Percentiles rank a stretch among this genome's conserved stretches.
phyloP scores from a whole-genome alignment of 1,140 invertebrate genomes.

The Vanessa tameamea region DNA sequence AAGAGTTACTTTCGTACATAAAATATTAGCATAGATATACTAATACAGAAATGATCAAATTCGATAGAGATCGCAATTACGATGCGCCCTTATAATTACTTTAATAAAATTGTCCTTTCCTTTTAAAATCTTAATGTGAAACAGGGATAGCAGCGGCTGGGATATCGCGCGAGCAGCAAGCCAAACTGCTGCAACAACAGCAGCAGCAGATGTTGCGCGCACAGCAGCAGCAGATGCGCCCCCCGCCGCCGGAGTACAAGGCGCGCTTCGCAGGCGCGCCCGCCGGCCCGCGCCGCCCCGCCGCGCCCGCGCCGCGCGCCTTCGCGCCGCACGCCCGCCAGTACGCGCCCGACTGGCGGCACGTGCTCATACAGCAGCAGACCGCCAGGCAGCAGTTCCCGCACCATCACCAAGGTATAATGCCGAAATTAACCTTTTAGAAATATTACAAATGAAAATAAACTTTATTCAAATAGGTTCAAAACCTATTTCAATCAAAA shows the following conservation, averaged over 20 bases:
- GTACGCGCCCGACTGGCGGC: constrained; percentile 86
- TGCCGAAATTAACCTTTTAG: too few relatives aligned
- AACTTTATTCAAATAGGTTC: too few relatives aligned
- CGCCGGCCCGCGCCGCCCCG: constrained; percentile 68
- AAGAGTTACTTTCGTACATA: too few relatives aligned
- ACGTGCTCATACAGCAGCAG: constrained; percentile 86
- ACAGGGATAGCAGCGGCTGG: constrained; percentile 71
- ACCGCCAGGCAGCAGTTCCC: constrained; percentile 84
- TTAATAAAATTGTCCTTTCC: background rate
- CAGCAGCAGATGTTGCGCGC: constrained; percentile 82
- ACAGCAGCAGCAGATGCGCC: constrained; percentile 82
- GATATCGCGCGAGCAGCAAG: constrained; percentile 82
- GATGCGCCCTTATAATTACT: background rate
- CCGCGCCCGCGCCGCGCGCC: constrained; percentile 82
- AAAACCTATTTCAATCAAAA: too few relatives aligned
- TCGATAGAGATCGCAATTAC: background rate
- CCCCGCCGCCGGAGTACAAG: constrained; percentile 89
- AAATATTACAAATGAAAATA: too few relatives aligned
- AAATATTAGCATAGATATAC: too few relatives aligned
- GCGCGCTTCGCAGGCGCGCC: constrained; percentile 83
- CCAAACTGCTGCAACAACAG: constrained; percentile 84
- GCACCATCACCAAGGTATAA: constrained; percentile 84
- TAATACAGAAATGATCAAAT: background rate
- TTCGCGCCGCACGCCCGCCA: constrained; percentile 84
- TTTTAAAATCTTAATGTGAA: background rate